Base-by-base conservation (phyloP, 2,113 vertebrate genomes). In the Bagarius yarrelli region DNA sequence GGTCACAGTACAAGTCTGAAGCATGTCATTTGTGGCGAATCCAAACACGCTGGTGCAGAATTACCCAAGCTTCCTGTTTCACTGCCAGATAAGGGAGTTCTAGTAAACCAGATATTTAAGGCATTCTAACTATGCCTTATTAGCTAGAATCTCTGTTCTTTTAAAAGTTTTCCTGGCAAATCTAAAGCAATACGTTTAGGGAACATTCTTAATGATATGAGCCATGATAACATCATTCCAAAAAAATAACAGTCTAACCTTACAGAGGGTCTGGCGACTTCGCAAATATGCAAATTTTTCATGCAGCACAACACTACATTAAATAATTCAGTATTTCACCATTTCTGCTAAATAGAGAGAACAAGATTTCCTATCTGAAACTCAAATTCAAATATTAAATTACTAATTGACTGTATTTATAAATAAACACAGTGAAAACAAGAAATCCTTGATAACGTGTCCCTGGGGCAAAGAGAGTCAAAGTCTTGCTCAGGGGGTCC, bases 21-120 rank as follows among this genome's bases (percentile, higher is more conserved):
- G 52, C 64, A 18, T 50, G 69, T 81, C 8, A 19, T 63, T 27
- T 34, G 69, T 32, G 50, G 53, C n/a, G 6, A 73, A 74, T 75
- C 74, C 50, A 8, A 74, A 79, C 76, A 72, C 8, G 55, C 34
- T 66, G 60, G 16, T 79, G 25, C 60, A 30, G 56, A 40, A 23
- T 64, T 34, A 71, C 61, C 27, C 79, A 19, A 55, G 32, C n/a
- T 52, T 32, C 47, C 23, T 18, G 32, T 34, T 61, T 75, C 59
- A 44, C 18, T 30, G 60, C 30, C 50, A 71, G 59, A 52, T 53
- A 25, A 60, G 36, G 18, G 23, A 32, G 9, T 25, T 16, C 21
- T 32, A 36, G 27, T 52, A 30, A 50, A 77, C 76, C 59, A 64
- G 40, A 23, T 15, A 32, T 23, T 63, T 16, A 30, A 52, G 3